Base-by-base conservation (phyloP, 92 coral and sea anemone species). In the Pocillopora meandrina region DNA sequence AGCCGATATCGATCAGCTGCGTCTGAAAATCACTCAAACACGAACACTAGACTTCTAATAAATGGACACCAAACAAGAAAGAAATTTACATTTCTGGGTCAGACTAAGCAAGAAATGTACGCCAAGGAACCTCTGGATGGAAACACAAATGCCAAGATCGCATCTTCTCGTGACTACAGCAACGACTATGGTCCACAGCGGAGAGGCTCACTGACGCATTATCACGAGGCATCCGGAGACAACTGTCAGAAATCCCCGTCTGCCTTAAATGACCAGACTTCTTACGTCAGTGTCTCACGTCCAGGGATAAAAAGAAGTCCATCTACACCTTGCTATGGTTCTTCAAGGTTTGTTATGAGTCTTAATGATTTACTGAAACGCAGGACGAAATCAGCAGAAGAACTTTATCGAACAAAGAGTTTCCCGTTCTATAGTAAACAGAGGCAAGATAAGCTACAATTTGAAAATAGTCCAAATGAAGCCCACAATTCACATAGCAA, bases 341-440 rank as follows among this genome's bases (percentile, higher is more conserved):
- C 64, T 66, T 9, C 49, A 12, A 56, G 35, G 31, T 31, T 69
- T 8, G 56, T 69, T 60, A 81, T 68, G n/a, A 70, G 34, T 59
- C 52, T 81, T 19, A 71, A 71, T 58, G 70, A 81, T 3, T 77
- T 81, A 21, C 68, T 58, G 78, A 71, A 35, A 36, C 77, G 77
- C 1, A 81, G 85, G 34, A 35, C 58, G 12, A 42, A 16, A 18
- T 19, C 42, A 15, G 18, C 68, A 8, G 57, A 81, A 8, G 57
- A 14, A 16, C 77, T 70, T n/a, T 31, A 2, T 6, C 60, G 19
- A 5, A 36, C 31, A 3, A 71, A 68, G 33, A 56, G 42, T 59
- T 31, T 19, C 47, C 15, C 23, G 10, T 52, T 65, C 13, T 52
- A 20, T 64, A 63, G 20, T 10, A 52, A 34, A 20, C 34, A 63